Evolutionary conservation across 2,113 vertebrate species (phyloP).

Genomic region (Copsychus sechellarum): DNA sequence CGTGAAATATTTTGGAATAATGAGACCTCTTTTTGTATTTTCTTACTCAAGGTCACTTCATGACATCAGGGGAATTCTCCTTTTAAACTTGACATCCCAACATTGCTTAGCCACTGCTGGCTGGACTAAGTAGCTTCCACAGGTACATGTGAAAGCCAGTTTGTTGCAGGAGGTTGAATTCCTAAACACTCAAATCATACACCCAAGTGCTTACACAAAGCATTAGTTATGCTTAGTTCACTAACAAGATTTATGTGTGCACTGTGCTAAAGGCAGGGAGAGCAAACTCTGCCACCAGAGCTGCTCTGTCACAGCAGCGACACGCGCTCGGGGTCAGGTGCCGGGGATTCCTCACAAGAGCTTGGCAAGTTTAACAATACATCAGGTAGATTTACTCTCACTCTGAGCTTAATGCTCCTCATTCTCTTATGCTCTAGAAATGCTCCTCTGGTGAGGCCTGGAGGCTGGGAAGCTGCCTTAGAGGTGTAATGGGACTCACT

Average conservation of each 20-base stretch:
- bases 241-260: not conserved
- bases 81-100: not conserved
- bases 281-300: not conserved
- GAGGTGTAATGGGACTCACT: constrained; percentile 53
- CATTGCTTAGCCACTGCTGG: not conserved
- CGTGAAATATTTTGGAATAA: not conserved
- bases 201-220: constrained; percentile 6
- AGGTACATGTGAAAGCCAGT: not conserved
- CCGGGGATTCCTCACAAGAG: not conserved
- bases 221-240: constrained; percentile 28
- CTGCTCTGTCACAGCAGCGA: not conserved
- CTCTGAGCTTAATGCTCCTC: constrained; percentile 43
- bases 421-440: constrained; percentile 44
- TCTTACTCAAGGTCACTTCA: not conserved
- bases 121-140: not conserved
- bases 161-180: not conserved
- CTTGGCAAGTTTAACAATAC: constrained; percentile 32
- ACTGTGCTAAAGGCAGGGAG: not conserved
- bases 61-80: not conserved
- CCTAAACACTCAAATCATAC: constrained; percentile 8
- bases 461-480: constrained; percentile 27
- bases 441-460: not conserved
- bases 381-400: constrained; percentile 19
- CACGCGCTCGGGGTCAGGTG: not conserved
- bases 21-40: not conserved